Conservation (phyloP, 2,113 vertebrate genomes). For the Pelusios castaneus region DNA sequence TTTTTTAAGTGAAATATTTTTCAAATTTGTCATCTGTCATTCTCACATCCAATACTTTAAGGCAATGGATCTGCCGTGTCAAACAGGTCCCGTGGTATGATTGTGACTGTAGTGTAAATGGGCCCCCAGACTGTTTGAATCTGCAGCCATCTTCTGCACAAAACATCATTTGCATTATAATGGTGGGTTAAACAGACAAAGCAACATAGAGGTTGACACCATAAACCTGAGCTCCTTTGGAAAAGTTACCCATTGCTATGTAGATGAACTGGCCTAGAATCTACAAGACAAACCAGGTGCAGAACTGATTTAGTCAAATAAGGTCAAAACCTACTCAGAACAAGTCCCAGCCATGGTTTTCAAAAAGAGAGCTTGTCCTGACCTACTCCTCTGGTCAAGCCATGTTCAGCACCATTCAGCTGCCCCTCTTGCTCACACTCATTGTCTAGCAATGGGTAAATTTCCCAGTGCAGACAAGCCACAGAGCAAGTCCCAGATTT, state of each 20-base stretch:
- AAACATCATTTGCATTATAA: background rate
- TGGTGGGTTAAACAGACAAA: background rate
- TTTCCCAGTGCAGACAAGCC: background rate
- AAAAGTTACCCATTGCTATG: background rate
- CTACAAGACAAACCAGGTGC: background rate
- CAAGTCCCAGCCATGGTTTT: accelerated
- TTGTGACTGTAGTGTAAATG: background rate
- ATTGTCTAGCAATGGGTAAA: background rate
- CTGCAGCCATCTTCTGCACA: background rate
- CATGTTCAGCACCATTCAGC: background rate
- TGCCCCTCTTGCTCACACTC: background rate
- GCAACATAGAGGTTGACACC: background rate
- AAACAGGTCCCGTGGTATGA: too few relatives aligned
- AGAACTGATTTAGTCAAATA: background rate
- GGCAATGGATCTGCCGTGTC: too few relatives aligned
- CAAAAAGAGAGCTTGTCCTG: background rate
- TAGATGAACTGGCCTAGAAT: background rate
- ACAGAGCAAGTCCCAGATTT: background rate
- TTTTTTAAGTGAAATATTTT: too few relatives aligned
- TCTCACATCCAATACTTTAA: too few relatives aligned
- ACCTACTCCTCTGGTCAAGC: background rate
- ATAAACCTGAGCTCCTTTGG: background rate
- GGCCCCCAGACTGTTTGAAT: too few relatives aligned
- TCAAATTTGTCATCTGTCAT: too few relatives aligned
- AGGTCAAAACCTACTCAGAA: background rate